These are phyloP conservation scores for Colletes collaris DNA, from an alignment of 2,888 invertebrate species.

Conservation along the genomic window DNA sequence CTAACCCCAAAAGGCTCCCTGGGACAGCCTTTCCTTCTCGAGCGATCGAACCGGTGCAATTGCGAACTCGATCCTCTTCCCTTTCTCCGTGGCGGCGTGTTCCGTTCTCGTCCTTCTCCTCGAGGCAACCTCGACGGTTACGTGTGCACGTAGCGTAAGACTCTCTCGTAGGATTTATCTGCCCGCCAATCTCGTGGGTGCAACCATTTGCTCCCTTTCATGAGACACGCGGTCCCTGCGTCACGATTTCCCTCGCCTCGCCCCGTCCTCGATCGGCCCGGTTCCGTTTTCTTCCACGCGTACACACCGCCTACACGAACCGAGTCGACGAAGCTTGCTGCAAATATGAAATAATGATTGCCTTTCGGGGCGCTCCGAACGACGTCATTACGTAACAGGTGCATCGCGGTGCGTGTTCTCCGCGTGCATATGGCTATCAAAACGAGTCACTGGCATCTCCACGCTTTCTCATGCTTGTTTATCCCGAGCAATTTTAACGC, in stretches of 20 bases:
- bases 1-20: no score
- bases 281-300: conserved; percentile 57
- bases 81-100: conserved; percentile 35
- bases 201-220: conserved; percentile 67
- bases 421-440: no score
- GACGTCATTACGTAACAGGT: neutral
- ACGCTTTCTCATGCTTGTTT: no score
- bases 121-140: conserved; percentile 49
- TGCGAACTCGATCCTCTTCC: conserved; percentile 20
- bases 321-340: neutral
- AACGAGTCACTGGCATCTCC: no score
- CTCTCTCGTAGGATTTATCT: conserved; percentile 61
- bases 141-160: conserved; percentile 40
- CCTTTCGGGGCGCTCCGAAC: neutral
- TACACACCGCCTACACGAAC: conserved; percentile 17
- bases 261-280: neutral
- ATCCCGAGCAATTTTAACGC: no score
- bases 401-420: neutral
- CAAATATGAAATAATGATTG: neutral
- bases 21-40: neutral
- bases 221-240: conserved; percentile 75
- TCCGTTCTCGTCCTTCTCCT: conserved; percentile 58
- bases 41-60: conserved; percentile 20
- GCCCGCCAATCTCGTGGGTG: conserved; percentile 62
- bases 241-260: conserved; percentile 70